These are phyloP conservation scores for Astyanax mexicanus DNA, from an alignment of 2,797 vertebrate genomes.

Conservation along the genomic window DNA sequence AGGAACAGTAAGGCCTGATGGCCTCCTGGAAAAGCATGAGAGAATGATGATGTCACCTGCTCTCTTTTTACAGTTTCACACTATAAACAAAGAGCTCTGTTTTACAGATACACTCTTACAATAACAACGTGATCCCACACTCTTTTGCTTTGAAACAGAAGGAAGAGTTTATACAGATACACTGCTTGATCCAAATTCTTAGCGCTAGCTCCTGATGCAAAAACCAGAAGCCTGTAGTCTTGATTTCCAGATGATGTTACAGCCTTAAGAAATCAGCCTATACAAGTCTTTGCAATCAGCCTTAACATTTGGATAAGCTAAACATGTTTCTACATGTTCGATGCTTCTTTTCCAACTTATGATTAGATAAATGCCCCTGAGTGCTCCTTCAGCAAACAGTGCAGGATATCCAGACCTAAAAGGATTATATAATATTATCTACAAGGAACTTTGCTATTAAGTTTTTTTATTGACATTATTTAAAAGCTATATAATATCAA, in stretches of 20 bases:
- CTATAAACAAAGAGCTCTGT: constrained; percentile 12
- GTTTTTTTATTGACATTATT: too few relatives aligned
- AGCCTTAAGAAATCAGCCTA: constrained; percentile 10
- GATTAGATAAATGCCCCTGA: neutral
- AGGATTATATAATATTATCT: too few relatives aligned
- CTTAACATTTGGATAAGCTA: constrained; percentile 2
- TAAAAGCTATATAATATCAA: neutral
- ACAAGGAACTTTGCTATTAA: too few relatives aligned
- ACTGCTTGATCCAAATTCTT: too few relatives aligned
- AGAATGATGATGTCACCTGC: too few relatives aligned
- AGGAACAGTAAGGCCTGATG: too few relatives aligned
- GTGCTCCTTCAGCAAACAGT: neutral
- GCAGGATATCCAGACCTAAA: too few relatives aligned
- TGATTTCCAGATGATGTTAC: constrained; percentile 33
- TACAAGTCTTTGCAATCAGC: constrained; percentile 12
- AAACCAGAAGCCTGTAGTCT: constrained; percentile 15
- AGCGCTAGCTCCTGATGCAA: neutral
- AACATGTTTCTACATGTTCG: neutral
- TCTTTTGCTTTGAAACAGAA: neutral
- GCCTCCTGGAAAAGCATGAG: too few relatives aligned
- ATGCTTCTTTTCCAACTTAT: neutral
- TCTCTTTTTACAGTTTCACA: too few relatives aligned
- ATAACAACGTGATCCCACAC: constrained; percentile 19
- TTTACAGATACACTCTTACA: constrained; percentile 28
- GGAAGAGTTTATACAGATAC: too few relatives aligned